phyloP scores from a whole-genome alignment of 2,113 vertebrate species.

The Gambusia affinis region DNA sequence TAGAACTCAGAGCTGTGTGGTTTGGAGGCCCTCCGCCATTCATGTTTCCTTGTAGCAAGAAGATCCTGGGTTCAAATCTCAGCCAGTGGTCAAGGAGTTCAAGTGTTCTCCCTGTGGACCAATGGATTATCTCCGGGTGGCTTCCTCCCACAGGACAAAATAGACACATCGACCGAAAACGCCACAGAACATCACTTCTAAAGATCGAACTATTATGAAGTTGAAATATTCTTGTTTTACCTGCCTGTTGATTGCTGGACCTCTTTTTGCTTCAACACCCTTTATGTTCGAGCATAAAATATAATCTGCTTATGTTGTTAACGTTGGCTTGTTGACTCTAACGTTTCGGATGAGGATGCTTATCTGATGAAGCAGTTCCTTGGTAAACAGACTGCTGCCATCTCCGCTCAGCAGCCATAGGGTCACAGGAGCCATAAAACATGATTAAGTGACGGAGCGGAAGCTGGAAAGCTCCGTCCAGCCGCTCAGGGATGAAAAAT shows the following conservation, averaged over 20 bases:
- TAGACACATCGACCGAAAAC: neutral
- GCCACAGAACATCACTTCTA: too few species aligned
- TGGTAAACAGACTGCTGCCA: constrained; percentile 62
- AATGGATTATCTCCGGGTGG: too few species aligned
- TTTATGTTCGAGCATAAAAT: neutral
- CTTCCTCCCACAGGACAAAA: too few species aligned
- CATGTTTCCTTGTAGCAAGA: neutral
- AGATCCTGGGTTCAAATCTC: too few species aligned
- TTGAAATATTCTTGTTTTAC: neutral
- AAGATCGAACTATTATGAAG: neutral
- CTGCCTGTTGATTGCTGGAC: neutral
- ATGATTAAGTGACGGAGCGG: constrained; percentile 73
- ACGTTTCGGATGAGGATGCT: constrained; percentile 19
- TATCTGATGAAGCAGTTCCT: constrained; percentile 51
- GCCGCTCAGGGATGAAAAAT: constrained; percentile 73
- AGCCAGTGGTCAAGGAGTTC: too few species aligned
- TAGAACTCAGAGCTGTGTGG: constrained; percentile 45
- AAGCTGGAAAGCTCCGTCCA: constrained; percentile 65
- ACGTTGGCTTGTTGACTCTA: neutral
- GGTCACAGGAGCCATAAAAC: constrained; percentile 73
- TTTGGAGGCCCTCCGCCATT: constrained; percentile 53
- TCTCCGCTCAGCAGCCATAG: constrained; percentile 47
- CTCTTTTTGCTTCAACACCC: neutral
- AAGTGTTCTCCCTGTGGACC: too few species aligned
- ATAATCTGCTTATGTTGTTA: neutral